phyloP scores from a whole-genome alignment of 2,113 vertebrate species.

The Pelvicachromis taeniatus region DNA sequence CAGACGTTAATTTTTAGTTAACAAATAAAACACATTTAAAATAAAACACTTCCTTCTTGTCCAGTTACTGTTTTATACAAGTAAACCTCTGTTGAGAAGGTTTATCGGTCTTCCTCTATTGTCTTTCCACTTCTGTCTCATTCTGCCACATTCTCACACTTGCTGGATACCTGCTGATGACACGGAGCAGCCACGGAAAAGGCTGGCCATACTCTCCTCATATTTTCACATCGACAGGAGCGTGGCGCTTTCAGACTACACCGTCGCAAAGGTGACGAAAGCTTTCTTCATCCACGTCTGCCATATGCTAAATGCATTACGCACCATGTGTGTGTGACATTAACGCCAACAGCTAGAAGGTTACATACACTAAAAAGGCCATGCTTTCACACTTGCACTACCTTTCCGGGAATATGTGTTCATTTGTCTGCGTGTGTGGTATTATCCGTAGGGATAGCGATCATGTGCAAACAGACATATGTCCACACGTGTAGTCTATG shows the following conservation, averaged over 20 bases:
- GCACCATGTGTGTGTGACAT: conserved; percentile 42
- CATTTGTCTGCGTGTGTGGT: conserved; percentile 48
- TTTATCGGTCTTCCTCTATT: neutral
- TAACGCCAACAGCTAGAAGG: conserved; percentile 52
- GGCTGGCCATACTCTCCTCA: conserved; percentile 29
- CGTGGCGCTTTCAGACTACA: neutral
- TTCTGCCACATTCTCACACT: neutral
- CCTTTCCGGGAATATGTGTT: conserved; percentile 59
- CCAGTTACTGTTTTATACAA: neutral
- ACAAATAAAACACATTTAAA: neutral
- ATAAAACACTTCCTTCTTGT: neutral
- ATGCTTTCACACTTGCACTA: conserved; percentile 59
- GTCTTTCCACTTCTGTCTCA: neutral
- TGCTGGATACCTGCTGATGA: conserved; percentile 1
- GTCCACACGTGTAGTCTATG: conserved; percentile 41
- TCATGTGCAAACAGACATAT: conserved; percentile 30
- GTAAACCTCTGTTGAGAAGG: neutral
- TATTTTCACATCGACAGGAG: conserved; percentile 41
- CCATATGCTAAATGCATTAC: conserved; percentile 65
- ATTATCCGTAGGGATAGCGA: conserved; percentile 31
- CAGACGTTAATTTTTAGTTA: neutral
- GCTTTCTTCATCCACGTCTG: conserved; percentile 44
- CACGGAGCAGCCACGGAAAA: conserved; percentile 21
- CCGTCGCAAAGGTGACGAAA: conserved; percentile 53
- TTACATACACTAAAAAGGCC: conserved; percentile 58